Evolutionary conservation across 2,888 invertebrate species (phyloP).

Genomic region (Candidula unifasciata): DNA sequence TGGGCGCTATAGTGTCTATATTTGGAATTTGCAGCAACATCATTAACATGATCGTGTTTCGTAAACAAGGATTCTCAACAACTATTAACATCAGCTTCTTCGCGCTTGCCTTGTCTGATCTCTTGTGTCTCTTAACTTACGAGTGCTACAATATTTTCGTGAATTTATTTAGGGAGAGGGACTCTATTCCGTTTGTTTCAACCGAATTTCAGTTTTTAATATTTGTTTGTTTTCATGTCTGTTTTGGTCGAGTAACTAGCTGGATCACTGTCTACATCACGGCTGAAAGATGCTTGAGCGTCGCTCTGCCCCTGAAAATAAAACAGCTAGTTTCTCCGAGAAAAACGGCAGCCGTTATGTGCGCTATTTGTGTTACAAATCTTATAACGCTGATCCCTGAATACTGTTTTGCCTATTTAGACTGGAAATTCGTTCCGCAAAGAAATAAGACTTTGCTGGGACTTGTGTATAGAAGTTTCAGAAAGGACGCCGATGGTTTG

Average conservation of each 20-base stretch:
- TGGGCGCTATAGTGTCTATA: not conserved
- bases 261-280: constrained; percentile 36
- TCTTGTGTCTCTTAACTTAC: too few relatives aligned
- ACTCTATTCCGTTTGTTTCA: not conserved
- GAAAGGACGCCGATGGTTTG: not conserved
- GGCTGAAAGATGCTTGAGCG: constrained; percentile 37
- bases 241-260: constrained; percentile 20
- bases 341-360: not conserved
- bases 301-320: constrained; percentile 25
- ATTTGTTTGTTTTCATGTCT: constrained; percentile 4
- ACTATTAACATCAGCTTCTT: too few relatives aligned
- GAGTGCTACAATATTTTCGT: too few relatives aligned
- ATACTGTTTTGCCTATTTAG: constrained; percentile 1
- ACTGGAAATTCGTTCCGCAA: constrained; percentile 35
- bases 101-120: too few relatives aligned
- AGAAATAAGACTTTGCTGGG: constrained; percentile 34
- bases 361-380: constrained; percentile 5
- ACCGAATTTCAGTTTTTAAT: constrained; percentile 23
- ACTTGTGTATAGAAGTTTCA: not conserved
- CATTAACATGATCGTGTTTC: too few relatives aligned
- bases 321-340: constrained; percentile 26
- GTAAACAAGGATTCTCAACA: too few relatives aligned
- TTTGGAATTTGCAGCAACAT: constrained; percentile 21
- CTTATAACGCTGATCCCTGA: not conserved
- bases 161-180: not conserved